Evolutionary conservation across 2,797 vertebrate genomes (phyloP).

Genomic region (Mormyrops attenuatus): DNA sequence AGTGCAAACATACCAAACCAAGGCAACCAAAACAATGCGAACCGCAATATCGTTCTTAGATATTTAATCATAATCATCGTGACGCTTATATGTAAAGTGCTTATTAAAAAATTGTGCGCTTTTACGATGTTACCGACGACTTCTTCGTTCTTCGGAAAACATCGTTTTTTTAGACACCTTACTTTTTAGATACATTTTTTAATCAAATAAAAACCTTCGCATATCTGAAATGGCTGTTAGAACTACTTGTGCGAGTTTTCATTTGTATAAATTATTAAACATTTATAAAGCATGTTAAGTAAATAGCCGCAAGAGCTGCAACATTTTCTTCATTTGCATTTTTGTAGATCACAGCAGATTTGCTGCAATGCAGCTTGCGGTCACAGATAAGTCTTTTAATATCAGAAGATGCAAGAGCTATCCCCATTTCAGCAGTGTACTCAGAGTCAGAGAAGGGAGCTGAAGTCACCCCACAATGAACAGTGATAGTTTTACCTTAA

Average conservation of each 20-base stretch:
- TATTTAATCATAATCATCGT: not conserved
- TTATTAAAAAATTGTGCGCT: not conserved
- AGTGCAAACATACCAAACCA: not conserved
- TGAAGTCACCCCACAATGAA: not conserved
- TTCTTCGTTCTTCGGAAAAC: not conserved
- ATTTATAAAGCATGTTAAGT: not conserved
- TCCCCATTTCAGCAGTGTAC: not conserved
- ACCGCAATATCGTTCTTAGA: not conserved
- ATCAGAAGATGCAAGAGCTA: not conserved
- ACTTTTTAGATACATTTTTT: not conserved
- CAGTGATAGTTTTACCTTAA: not conserved
- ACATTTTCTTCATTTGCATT: not conserved
- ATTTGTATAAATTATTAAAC: not conserved
- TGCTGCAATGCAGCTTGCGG: not conserved
- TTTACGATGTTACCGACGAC: not conserved
- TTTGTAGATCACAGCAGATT: constrained; percentile 4
- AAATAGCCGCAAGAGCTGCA: not conserved
- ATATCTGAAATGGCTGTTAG: not conserved
- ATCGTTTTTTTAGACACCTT: not conserved
- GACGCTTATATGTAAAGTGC: not conserved
- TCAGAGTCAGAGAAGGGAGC: not conserved
- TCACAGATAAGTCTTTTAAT: not conserved
- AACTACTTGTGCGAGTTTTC: not conserved
- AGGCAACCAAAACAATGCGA: not conserved
- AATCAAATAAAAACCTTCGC: not conserved